phyloP scores from a whole-genome alignment of 2,888 invertebrate species.

The Cotesia congregata region DNA sequence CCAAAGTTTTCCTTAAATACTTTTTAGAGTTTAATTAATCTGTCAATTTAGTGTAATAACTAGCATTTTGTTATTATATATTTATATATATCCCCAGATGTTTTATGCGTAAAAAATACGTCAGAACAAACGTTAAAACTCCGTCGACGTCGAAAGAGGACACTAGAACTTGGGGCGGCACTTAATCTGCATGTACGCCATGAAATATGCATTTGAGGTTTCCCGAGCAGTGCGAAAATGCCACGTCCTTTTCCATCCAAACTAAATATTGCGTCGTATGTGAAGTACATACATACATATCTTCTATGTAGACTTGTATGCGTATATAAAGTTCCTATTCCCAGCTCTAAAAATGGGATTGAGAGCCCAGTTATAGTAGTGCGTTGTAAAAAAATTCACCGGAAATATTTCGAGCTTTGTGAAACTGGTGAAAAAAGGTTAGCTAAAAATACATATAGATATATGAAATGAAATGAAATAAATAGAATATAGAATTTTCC shows the following conservation, averaged over 20 bases:
- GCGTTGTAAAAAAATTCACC: not conserved
- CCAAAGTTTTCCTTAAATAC: no score
- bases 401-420: not conserved
- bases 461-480: not conserved
- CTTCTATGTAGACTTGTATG: no score
- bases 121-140: not conserved
- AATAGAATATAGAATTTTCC: not conserved
- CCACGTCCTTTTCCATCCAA: constrained; percentile 17
- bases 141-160: constrained; percentile 6
- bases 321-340: not conserved
- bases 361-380: not conserved
- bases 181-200: constrained; percentile 58
- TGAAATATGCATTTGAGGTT: constrained; percentile 58
- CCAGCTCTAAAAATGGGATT: not conserved
- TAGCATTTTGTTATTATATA: no score
- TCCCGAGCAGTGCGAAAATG: constrained; percentile 26
- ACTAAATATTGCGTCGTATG: constrained; percentile 11
- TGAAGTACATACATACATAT: not conserved
- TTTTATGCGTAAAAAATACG: not conserved
- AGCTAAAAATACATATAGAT: not conserved
- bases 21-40: no score
- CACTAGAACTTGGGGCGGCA: constrained; percentile 33
- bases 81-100: no score
- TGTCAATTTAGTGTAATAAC: no score
- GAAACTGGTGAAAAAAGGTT: not conserved